Evolutionary conservation across 1,140 invertebrate genomes (phyloP), one percentile per base, ranked within the genome.

Genomic region (Neuroterus valhalla): DNA sequence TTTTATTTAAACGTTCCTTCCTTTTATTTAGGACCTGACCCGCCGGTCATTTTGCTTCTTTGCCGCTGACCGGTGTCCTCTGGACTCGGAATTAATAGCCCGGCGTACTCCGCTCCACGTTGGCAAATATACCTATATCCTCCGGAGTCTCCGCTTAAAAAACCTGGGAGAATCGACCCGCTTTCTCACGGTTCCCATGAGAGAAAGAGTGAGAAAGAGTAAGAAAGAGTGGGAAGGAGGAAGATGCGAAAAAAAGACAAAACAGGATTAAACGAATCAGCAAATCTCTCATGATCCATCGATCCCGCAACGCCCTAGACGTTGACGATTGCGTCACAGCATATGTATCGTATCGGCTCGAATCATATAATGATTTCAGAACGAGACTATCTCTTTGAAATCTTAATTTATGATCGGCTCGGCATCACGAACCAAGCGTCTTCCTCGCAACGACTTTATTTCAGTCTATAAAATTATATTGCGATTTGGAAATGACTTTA

Each of bases 1-100:
- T 89, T 89, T 89, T 89, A 89, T 89, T 89, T 89, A 89, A 89
- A 87, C 83, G 86, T 86, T 85, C 82, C 80, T 87, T 85, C 83
- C 83, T 89, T 89, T 89, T 89, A 89, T 89, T 89, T 89, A 87
- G 85, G 85, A 83, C 84, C 86, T 89, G 87, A 87, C 87, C 87
- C 84, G 80, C 78, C 85, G 87, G 85, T 87, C 85, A 88, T 86
- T 87, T 87, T 85, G 88, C 81, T 86, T 82, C 85, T 88, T 87
- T 86, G 84, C 85, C 82, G 85, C 80, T 83, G 81, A 86, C 84
- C 84, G 86, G 85, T 89, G 85, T 88, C 84, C 82, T 81, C 84
- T 78, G 81, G 75, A 72, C 81, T 82, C 85, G 78, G 84, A 88
- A 88, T 88, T 88, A 88, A 88, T 88, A 88, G 87, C 87, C 82